A percentile compares a stretch with the other conserved stretches of the same genome.
These are phyloP conservation scores for Cyclina sinensis DNA, from an alignment of 1,140 invertebrate genomes.

Conservation along the genomic window DNA sequence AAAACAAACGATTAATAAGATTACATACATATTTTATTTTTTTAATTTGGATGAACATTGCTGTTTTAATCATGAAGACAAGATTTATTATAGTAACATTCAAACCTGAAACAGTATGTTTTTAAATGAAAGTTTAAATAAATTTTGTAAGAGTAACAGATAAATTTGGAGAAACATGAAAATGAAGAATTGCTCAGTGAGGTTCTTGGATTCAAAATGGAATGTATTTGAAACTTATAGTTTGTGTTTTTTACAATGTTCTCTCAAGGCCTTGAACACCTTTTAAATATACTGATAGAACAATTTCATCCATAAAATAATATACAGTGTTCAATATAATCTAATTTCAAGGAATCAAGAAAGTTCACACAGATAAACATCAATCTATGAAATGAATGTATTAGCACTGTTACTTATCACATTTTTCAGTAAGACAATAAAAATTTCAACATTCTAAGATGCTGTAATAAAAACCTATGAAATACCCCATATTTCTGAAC, in stretches of 20 bases:
- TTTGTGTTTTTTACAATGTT: background rate
- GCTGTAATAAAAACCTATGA: slow-evolving; percentile 16
- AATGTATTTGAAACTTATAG: background rate
- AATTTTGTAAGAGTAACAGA: too few species aligned
- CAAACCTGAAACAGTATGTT: background rate
- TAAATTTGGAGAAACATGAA: background rate
- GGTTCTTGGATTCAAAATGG: background rate
- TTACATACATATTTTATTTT: slow-evolving; percentile 40
- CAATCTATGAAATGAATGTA: background rate
- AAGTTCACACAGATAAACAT: background rate
- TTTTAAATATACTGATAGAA: too few species aligned
- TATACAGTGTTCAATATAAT: background rate
- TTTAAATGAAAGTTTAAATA: too few species aligned
- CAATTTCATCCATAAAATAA: background rate
- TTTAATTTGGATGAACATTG: slow-evolving; percentile 24
- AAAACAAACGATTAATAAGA: background rate
- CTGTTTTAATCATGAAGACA: background rate
- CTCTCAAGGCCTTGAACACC: too few species aligned
- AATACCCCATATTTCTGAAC: slow-evolving; percentile 40
- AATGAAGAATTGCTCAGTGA: background rate
- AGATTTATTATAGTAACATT: background rate
- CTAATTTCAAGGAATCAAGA: background rate
- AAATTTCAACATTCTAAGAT: slow-evolving; percentile 25
- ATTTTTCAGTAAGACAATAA: slow-evolving; percentile 22
- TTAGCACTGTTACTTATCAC: slow-evolving; percentile 51